Percentiles rank a stretch among this genome's conserved stretches.
Conservation (phyloP, 37 sponge, comb jelly and placozoan species). For the Halisarca cf. caerulea region DNA sequence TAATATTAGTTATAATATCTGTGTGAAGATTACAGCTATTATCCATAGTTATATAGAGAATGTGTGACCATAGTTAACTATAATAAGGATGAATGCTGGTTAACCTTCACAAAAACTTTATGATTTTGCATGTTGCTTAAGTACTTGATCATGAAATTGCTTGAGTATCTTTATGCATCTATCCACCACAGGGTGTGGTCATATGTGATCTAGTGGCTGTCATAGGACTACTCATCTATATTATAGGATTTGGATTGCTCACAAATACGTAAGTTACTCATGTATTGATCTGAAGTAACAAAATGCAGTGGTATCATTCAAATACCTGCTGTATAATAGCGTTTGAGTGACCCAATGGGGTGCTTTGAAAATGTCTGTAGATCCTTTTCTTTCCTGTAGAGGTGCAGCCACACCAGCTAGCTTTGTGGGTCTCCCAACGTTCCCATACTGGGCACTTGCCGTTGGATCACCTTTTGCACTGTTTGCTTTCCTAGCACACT, state of each 20-base stretch:
- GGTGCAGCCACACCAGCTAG: neutral
- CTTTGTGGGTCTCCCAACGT: neutral
- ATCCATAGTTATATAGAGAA: no score
- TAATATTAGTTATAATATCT: no score
- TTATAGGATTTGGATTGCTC: constrained; percentile 7
- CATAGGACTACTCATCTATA: neutral
- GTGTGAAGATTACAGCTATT: no score
- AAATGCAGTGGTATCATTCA: no score
- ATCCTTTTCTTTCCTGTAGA: neutral
- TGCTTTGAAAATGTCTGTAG: neutral
- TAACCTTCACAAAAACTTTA: no score
- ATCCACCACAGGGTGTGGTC: neutral
- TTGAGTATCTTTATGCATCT: no score
- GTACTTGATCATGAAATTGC: no score
- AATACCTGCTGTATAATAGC: no score
- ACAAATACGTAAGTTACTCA: neutral
- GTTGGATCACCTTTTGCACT: constrained; percentile 7
- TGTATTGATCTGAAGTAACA: neutral
- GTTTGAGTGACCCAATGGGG: no score
- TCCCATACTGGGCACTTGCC: constrained; percentile 10
- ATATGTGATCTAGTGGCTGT: neutral
- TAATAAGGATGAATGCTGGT: no score
- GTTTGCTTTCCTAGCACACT: constrained; percentile 10
- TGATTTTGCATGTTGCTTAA: no score
- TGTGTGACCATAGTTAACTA: no score